Evolutionary conservation across 2,888 invertebrate genomes (phyloP), one percentile per base, ranked within the genome.

Genomic region (Cyrtodaria siliqua): DNA sequence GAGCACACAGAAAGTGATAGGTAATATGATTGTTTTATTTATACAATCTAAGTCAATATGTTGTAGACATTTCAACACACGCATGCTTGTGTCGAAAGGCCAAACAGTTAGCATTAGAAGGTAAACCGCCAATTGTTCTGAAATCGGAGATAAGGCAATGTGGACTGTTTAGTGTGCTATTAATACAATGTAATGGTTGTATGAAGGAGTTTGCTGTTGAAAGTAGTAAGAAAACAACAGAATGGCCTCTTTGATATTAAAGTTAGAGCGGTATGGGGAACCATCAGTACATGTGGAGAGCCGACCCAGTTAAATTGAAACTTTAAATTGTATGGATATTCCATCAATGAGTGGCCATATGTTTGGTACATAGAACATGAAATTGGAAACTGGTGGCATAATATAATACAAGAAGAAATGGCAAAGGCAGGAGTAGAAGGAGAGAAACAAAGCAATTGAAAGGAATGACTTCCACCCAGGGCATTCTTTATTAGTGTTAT

Each of bases 401-500:
- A 49, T 9, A 16, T 8, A 1, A n/a, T 63, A 33, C 23, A 56
- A 18, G 52, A 52, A 23, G 68, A 68, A 59, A 29, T 68, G 50
- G 9, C 9, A 24, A n/a, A 16, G 16, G 44, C 59, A 26, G 68
- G 18, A 26, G n/a, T 12, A 24, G 9, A 60, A 68, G 26, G 68
- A 60, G 33, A 50, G n/a, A 18, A 16, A n/a, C 2, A 20, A 60
- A 8, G 68, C 68, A n/a, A 42, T 38, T 0, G 67, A 40, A 59
- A 27, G 29, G 16, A 49, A 20, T 6, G 40, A 61, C n/a, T 70
- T 27, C 20, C 26, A 42, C 55, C 18, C 50, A 14, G 68, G 55
- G 9, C 23, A 67, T 16, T 60, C 73, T 14, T 56, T 20, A 60
- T 67, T 2, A 74, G 57, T 33, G 57, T 75, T 14, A 20, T 73